Evolutionary conservation across 2,113 vertebrate genomes (phyloP), one percentile per base, ranked within the genome.

Genomic region (Neogobius melanostomus): DNA sequence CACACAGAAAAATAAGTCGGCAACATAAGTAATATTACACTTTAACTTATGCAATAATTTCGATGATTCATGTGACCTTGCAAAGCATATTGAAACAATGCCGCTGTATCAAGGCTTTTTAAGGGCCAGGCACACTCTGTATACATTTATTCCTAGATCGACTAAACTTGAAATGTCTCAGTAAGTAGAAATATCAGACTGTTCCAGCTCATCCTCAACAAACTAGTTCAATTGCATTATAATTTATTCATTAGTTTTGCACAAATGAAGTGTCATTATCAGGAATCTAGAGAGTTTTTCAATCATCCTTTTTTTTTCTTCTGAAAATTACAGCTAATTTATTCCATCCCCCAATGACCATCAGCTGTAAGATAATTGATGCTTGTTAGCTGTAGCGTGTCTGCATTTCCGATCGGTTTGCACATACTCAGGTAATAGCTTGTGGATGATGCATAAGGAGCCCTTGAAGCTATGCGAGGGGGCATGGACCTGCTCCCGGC

Each of bases 401-500:
- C 62, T 66, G 62, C 8, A 14, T 0, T 14, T 46, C n/a, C 48
- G 67, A 71, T 7, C 28, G 77, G 43, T 47, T 65, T 9, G 9
- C 36, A 17, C 45, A 2, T 5, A 36, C 28, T 3, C 28, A 36
- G 28, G 28, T 36, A 36, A 1, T 44, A 43, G 5, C 64, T 66
- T 8, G 11, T 16, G 14, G 59, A 62, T 79, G 44, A 68, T 65
- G 60, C 17, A 64, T 49, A 71, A 45, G 8, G 36, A 36, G n/a
- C 16, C 1, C 17, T 57, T n/a, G 36, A 10, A 50, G 28, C n/a
- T 11, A 42, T 48, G 17, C 17, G 36, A 12, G 36, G 15, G 43
- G 9, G 1, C 14, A 2, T 63, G 11, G 76, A 49, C 66, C 28
- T 49, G 42, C 17, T 68, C 53, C 60, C 52, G 6, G 36, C n/a